Percentiles rank a stretch among this genome's conserved stretches.
These are phyloP conservation scores for Zaprionus davidi DNA, from an alignment of 1,140 invertebrate genomes.

Conservation along the genomic window DNA sequence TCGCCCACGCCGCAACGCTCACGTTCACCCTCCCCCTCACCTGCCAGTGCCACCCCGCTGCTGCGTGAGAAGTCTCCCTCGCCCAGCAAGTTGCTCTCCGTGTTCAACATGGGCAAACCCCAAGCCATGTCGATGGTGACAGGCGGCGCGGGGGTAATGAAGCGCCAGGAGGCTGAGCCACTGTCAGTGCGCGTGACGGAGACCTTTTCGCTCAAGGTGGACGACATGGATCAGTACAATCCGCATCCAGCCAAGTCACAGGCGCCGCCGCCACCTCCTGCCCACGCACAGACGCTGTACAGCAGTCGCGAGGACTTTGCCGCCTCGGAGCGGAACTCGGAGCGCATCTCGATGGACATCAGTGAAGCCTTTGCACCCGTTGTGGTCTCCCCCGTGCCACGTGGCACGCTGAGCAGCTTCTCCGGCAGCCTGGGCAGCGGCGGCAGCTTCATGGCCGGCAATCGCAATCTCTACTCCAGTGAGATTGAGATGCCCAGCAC, in stretches of 20 bases:
- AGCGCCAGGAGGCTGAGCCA: slow-evolving; percentile 64
- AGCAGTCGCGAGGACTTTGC: slow-evolving; percentile 78
- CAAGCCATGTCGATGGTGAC: slow-evolving; percentile 64
- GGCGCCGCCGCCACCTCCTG: slow-evolving; percentile 31
- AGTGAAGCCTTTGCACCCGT: slow-evolving; percentile 75
- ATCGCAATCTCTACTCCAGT: slow-evolving; percentile 70
- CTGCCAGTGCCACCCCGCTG: background rate
- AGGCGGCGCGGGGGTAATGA: slow-evolving; percentile 51
- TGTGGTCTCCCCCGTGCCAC: slow-evolving; percentile 60
- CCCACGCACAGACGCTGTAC: slow-evolving; percentile 65
- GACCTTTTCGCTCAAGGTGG: slow-evolving; percentile 80
- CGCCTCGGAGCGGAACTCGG: slow-evolving; percentile 59
- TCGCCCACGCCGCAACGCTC: slow-evolving; percentile 57
- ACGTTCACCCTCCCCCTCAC: slow-evolving; percentile 45
- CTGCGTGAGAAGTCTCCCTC: slow-evolving; percentile 68
- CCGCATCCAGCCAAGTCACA: slow-evolving; percentile 56
- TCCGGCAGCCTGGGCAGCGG: slow-evolving; percentile 24
- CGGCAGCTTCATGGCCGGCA: slow-evolving; percentile 70
- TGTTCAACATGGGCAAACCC: slow-evolving; percentile 61
- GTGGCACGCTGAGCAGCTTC: slow-evolving; percentile 48
- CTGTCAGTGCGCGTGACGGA: slow-evolving; percentile 73
- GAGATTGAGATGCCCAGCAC: slow-evolving; percentile 65
- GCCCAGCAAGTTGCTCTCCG: slow-evolving; percentile 56
- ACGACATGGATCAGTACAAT: slow-evolving; percentile 82
- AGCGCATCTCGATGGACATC: slow-evolving; percentile 61